Conservation (phyloP, 2,888 invertebrate species). For the Nephrocerus scutellatus region DNA sequence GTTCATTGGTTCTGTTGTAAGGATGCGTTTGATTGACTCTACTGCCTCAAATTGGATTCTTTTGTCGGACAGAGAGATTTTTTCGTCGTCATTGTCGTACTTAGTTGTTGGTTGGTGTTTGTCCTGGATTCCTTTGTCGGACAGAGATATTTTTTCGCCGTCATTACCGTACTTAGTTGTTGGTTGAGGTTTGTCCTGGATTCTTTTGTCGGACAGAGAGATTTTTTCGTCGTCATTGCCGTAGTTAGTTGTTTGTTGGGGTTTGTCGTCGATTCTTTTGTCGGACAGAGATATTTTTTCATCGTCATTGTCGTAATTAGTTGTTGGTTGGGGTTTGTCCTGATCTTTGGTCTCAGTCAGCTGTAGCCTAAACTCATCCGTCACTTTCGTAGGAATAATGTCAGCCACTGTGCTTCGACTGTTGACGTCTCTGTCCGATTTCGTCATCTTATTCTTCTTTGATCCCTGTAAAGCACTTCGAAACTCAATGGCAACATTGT, state of each 20-base stretch:
- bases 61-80: too few species aligned
- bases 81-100: too few species aligned
- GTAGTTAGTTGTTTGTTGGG: too few species aligned
- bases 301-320: constrained; percentile 2
- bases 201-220: too few species aligned
- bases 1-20: not conserved
- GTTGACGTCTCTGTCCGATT: not conserved
- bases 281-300: not conserved
- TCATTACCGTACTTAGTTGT: constrained; percentile 3
- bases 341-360: constrained; percentile 11
- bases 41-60: too few species aligned
- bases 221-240: too few species aligned
- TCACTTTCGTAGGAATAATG: constrained; percentile 13
- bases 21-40: too few species aligned
- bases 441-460: not conserved
- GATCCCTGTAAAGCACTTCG: constrained; percentile 25
- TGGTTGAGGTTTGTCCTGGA: constrained; percentile 7
- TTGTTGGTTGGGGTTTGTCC: constrained; percentile 6
- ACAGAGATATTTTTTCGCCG: not conserved
- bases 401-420: constrained; percentile 4
- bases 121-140: too few species aligned
- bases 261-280: too few species aligned
- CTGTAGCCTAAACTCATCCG: constrained; percentile 16
- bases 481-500: constrained; percentile 41
- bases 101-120: too few species aligned